Conservation (phyloP, 2,113 vertebrate genomes). For the Centropristis striata region DNA sequence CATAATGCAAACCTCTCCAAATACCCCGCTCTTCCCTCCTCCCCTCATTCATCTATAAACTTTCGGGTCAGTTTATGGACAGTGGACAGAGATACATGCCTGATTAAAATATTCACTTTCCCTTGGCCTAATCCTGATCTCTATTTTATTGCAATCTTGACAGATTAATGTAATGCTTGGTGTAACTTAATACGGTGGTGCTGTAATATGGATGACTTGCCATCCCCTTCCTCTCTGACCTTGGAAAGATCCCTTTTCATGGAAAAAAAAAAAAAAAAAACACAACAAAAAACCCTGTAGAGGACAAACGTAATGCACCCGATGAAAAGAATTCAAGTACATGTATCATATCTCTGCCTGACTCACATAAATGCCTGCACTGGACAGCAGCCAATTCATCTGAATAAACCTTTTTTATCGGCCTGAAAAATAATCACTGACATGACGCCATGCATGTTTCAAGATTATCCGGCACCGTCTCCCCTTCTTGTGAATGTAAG, state of each 20-base stretch:
- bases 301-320: constrained; percentile 59
- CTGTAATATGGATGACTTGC: constrained; percentile 74
- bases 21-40: constrained; percentile 30
- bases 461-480: constrained; percentile 27
- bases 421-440: constrained; percentile 27
- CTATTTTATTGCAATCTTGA: constrained; percentile 85
- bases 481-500: not conserved
- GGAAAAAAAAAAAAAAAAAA: constrained; percentile 30
- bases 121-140: constrained; percentile 81
- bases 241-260: constrained; percentile 72
- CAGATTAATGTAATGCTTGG: constrained; percentile 85
- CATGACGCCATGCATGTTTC: constrained; percentile 22
- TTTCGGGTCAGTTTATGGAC: constrained; percentile 76
- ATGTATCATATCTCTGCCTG: constrained; percentile 56
- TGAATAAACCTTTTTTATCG: constrained; percentile 47
- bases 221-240: constrained; percentile 74
- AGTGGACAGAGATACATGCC: constrained; percentile 75
- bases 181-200: constrained; percentile 81
- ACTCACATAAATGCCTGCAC: constrained; percentile 36
- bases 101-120: constrained; percentile 87
- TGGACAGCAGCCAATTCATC: constrained; percentile 58
- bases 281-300: constrained; percentile 37
- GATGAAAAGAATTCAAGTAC: constrained; percentile 38
- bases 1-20: constrained; percentile 66
- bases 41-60: constrained; percentile 67